These are phyloP conservation scores for Thelaira solivaga DNA, from an alignment of 2,888 invertebrate genomes.

Conservation along the genomic window DNA sequence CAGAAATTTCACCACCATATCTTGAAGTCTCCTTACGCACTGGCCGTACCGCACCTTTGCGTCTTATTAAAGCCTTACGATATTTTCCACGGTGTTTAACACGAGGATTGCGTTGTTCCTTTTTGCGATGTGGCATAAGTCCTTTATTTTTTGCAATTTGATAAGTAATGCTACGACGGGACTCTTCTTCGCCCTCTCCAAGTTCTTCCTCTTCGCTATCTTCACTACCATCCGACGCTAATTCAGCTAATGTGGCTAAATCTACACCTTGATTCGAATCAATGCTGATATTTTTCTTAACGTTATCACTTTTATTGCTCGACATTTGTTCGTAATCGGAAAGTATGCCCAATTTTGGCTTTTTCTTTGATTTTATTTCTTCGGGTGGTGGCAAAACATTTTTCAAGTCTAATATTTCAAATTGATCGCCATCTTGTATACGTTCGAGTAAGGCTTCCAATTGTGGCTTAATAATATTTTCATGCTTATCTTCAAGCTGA, in stretches of 20 bases:
- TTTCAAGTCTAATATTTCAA: conserved; percentile 67
- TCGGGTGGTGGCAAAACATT: conserved; percentile 21
- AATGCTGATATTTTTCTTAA: conserved; percentile 49
- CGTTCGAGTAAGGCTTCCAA: conserved; percentile 81
- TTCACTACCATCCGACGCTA: conserved; percentile 75
- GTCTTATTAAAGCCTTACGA: conserved; percentile 92
- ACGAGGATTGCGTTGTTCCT: conserved; percentile 94
- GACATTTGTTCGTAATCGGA: conserved; percentile 30
- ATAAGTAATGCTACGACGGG: conserved; percentile 91
- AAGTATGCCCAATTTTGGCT: conserved; percentile 66
- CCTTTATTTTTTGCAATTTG: conserved; percentile 98
- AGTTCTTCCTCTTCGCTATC: conserved; percentile 77
- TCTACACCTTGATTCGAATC: conserved; percentile 71
- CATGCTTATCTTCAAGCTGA: conserved; percentile 84
- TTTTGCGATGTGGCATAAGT: conserved; percentile 92
- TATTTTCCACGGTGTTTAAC: conserved; percentile 96
- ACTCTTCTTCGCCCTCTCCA: conserved; percentile 73
- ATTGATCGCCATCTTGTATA: conserved; percentile 76
- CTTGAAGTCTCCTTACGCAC: conserved; percentile 87
- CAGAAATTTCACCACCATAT: conserved; percentile 95
- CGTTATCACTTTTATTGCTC: neutral
- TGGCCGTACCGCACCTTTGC: conserved; percentile 94
- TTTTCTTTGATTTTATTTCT: conserved; percentile 64
- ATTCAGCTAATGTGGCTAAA: conserved; percentile 42
- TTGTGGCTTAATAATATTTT: conserved; percentile 83